Conservation (phyloP, 2,797 vertebrate genomes). For the Spheniscus humboldti region DNA sequence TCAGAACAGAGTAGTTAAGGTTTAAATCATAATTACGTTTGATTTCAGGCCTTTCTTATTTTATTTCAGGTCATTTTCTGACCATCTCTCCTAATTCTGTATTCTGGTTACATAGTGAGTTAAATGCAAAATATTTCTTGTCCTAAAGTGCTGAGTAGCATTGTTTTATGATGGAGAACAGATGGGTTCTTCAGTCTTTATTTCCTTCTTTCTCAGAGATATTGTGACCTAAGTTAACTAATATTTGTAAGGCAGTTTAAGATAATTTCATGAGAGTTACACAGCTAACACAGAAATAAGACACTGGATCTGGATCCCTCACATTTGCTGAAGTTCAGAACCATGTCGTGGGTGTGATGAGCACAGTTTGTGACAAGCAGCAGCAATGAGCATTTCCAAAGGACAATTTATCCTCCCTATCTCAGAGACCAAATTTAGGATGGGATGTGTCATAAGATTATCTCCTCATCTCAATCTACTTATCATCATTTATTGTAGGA, state of each 20-base stretch:
- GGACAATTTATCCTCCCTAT: slow-evolving; percentile 10
- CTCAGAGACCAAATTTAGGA: slow-evolving; percentile 22
- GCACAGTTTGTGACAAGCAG: slow-evolving; percentile 29
- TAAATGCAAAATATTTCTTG: not conserved
- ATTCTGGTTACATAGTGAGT: not conserved
- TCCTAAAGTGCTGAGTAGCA: not conserved
- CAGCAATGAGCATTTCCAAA: not conserved
- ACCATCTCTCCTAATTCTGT: not conserved
- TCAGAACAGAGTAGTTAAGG: not conserved
- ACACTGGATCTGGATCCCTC: not conserved
- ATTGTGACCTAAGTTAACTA: not conserved
- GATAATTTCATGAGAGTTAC: not conserved
- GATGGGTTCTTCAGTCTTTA: not conserved
- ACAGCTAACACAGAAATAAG: slow-evolving; percentile 10
- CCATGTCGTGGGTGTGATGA: slow-evolving; percentile 9
- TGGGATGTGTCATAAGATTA: slow-evolving; percentile 7
- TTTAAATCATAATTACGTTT: not conserved
- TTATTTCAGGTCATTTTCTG: not conserved
- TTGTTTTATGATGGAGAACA: slow-evolving; percentile 3
- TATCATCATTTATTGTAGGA: not conserved
- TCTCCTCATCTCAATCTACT: not conserved
- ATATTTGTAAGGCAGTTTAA: not conserved
- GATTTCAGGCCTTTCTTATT: not conserved
- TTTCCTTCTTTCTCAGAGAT: not conserved
- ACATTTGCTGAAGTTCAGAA: slow-evolving; percentile 22